These are phyloP conservation scores for rabbit (Oryctolagus cuniculus) DNA, from an alignment of 2,113 vertebrate genomes.

Conservation along the genomic window DNA sequence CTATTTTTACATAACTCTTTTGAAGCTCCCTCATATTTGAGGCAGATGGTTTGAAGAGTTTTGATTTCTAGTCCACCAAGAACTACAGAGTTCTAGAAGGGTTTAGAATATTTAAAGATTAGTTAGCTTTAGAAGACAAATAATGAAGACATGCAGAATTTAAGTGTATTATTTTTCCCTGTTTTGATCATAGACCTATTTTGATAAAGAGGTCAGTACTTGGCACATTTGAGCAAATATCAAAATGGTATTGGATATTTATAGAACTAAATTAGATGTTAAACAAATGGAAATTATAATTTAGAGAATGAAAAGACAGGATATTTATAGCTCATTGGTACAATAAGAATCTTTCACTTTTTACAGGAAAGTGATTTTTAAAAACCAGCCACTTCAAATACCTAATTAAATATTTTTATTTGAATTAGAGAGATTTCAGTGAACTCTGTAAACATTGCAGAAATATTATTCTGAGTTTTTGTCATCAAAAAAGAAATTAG, in stretches of 20 bases:
- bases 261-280: conserved; percentile 78
- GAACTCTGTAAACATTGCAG: not conserved
- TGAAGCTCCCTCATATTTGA: conserved; percentile 39
- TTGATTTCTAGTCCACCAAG: conserved; percentile 3
- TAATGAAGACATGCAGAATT: conserved; percentile 62
- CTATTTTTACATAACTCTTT: too few relatives aligned
- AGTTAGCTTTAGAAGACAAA: conserved; percentile 57
- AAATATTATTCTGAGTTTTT: not conserved
- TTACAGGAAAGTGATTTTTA: conserved; percentile 14
- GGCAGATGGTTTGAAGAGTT: conserved; percentile 27
- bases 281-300: conserved; percentile 79
- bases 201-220: conserved; percentile 78
- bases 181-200: conserved; percentile 71
- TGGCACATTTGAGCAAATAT: conserved; percentile 78
- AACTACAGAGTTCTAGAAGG: conserved; percentile 36
- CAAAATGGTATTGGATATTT: conserved; percentile 77
- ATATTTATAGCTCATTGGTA: conserved; percentile 61
- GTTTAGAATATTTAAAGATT: conserved; percentile 52
- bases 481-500: not conserved
- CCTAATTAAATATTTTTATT: conserved; percentile 27
- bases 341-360: conserved; percentile 48
- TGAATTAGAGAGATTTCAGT: not conserved
- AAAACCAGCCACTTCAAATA: conserved; percentile 27
- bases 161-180: conserved; percentile 55
- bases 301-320: conserved; percentile 69